Base-by-base conservation (phyloP, 1,140 invertebrate species). In the Leptinotarsa undecemlineata region DNA sequence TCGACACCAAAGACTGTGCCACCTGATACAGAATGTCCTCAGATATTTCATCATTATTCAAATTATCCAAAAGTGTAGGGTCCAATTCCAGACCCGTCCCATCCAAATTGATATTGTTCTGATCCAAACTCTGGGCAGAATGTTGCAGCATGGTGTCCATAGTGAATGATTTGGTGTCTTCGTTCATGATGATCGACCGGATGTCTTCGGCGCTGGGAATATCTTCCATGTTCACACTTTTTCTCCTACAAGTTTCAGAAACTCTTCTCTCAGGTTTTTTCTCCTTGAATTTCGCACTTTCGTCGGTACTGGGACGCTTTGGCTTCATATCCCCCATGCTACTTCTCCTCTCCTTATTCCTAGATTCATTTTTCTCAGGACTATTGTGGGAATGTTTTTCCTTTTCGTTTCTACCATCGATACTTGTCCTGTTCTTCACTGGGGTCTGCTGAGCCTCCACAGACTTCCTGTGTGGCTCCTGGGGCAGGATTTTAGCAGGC, bases 21-120 rank as follows among this genome's bases (percentile, higher is more conserved):
- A 91, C 90, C 84, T 91, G 89, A 85, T 91, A 90, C 13, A 91
- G 81, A 72, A 91, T 88, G 84, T 91, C 90, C 76, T 91, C 90
- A 3, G 90, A 88, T 20, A 91, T 87, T 51, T 89, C 87, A 83
- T 91, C 90, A 76, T 87, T 83, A 81, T 85, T 87, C 19, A 86
- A 82, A 76, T 86, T 85, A 73, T 88, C 83, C 70, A 88, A 83
- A 73, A 83, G 84, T 17, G 85, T 82, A 74, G 87, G 87, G 75
- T 85, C 85, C 74, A 85, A 68, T 75, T 85, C 84, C 47, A 85
- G 80, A 14, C 80, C 80, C 48, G 75, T 74, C 2, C 61, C 74
- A 67, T 82, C 82, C 17, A 83, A 48, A 60, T 74, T 79, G 15
- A 81, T 69, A 84, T 86, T 42, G 78, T 80, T 71, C 3, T 73